A percentile compares a stretch with the other conserved stretches of the same genome.
Conservation (phyloP, 2,797 vertebrate species). For the Rachycentron canadum region DNA sequence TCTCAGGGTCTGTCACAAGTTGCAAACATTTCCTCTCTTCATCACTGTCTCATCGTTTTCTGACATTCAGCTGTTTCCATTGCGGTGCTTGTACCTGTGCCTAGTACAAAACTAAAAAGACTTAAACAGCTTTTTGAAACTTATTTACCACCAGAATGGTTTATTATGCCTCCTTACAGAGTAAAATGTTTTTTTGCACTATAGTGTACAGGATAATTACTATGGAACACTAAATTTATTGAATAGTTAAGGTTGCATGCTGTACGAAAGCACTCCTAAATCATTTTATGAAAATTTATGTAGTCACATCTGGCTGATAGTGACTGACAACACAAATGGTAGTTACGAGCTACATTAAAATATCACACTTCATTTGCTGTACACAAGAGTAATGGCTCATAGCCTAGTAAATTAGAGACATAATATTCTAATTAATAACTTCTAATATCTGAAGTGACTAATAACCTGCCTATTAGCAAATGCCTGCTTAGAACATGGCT, state of each 20-base stretch:
- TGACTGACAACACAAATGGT: conserved; percentile 26
- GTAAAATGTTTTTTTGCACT: neutral
- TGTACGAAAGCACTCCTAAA: neutral
- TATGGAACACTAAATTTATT: neutral
- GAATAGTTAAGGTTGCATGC: neutral
- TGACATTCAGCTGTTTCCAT: conserved; percentile 49
- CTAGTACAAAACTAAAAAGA: conserved; percentile 27
- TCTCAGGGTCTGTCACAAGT: conserved; percentile 41
- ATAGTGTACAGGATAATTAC: neutral
- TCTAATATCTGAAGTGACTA: conserved; percentile 57
- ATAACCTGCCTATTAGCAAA: conserved; percentile 53
- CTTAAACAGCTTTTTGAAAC: neutral
- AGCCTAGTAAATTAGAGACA: conserved; percentile 53
- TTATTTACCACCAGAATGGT: neutral
- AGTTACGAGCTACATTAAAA: conserved; percentile 37
- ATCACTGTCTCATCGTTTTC: conserved; percentile 48
- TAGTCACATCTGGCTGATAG: conserved; percentile 3
- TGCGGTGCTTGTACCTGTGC: conserved; percentile 19
- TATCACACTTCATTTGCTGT: conserved; percentile 29
- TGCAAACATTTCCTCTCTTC: conserved; percentile 41
- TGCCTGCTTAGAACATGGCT: conserved; percentile 49
- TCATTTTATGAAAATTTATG: neutral
- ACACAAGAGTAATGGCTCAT: conserved; percentile 46
- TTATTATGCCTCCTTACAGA: conserved; percentile 25
- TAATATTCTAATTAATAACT: conserved; percentile 60